Base-by-base conservation (phyloP, 1,140 invertebrate species). In the Rhyacophila brunnea region DNA sequence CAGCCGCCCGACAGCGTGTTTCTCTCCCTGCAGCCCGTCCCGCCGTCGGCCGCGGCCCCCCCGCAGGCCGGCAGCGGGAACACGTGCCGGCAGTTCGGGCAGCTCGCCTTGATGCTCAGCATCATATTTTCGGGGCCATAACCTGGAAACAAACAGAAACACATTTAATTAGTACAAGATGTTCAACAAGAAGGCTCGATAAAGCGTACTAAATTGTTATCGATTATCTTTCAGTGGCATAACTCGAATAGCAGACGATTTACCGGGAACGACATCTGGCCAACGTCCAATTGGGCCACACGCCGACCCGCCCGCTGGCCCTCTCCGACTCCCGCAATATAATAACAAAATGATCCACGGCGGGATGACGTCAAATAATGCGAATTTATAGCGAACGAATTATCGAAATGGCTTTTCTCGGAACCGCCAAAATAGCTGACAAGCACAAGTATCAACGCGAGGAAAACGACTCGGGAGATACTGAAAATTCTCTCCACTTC, bases 71-170 rank as follows among this genome's bases (percentile, higher is more conserved):
- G 54, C 17, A 68, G 67, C 35, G 74, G 71, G 68, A 83, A 83
- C 17, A 77, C 73, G 68, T 84, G 83, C 66, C 80, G 81, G 74
- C 85, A 86, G 69, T 85, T 85, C 43, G 85, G 85, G 68, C 85
- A 87, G 74, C 82, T 74, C 56, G 78, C 71, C 44, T 73, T 40
- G 28, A 61, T 28, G 53, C 58, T 62, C 28, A 55, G 42, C 58
- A 65, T 49, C 59, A 58, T 58, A 14, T 38, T 44, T 34, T 53
- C 49, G 58, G 43, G 40, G 57, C 15, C 55, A 46, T 46, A 46
- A 19, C 44, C 44, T 46, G 19, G 15, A 19, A 46, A 46, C n/a
- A 35, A n/a, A 7, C n/a, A n/a, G 6, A 35, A 35, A 35, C 6
- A 7, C 34, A 35, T n/a, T 35, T 45, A 45, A 19, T 45, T 45